phyloP scores from a whole-genome alignment of 2,113 vertebrate genomes.

The Vireo altiloquus region DNA sequence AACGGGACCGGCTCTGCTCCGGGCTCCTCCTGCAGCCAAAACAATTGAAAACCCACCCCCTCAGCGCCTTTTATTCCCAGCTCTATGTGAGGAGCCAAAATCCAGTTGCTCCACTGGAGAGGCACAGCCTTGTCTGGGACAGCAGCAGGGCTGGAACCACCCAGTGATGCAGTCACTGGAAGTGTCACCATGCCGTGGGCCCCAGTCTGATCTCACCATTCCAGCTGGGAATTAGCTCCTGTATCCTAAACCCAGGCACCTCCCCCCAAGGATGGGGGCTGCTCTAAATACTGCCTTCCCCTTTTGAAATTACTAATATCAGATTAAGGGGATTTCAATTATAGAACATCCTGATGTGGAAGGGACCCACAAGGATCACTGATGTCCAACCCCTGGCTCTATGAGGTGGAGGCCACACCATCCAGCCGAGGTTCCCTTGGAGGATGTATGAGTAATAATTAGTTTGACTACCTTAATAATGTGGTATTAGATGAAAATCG shows the following conservation, averaged over 20 bases:
- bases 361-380: background rate
- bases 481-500: background rate
- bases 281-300: background rate
- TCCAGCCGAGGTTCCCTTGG: background rate
- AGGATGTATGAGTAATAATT: background rate
- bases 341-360: background rate
- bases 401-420: accelerated
- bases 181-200: accelerated
- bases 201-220: background rate
- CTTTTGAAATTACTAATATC: background rate
- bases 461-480: background rate
- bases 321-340: background rate
- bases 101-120: accelerated
- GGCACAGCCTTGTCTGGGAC: background rate
- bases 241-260: background rate
- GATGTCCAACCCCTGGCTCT: background rate
- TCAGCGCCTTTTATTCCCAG: background rate
- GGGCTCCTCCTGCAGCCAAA: background rate
- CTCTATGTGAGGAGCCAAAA: background rate
- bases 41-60: background rate
- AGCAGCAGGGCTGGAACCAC: background rate
- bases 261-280: background rate
- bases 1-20: accelerated
- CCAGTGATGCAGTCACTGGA: background rate
- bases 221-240: background rate